phyloP scores from a whole-genome alignment of 1,140 invertebrate genomes.

The Drosophila takahashii region DNA sequence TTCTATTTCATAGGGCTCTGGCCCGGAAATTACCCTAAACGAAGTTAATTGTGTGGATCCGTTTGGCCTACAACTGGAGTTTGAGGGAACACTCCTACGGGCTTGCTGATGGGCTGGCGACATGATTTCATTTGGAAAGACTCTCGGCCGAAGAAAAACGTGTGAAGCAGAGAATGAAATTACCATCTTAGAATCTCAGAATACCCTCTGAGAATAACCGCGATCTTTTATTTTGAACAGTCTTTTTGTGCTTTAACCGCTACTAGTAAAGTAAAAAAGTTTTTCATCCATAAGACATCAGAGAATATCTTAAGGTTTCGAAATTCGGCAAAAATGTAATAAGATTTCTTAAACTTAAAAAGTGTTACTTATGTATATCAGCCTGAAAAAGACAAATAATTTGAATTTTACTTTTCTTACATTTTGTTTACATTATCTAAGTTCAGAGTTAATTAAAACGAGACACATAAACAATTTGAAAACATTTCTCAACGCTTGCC shows the following conservation, averaged over 20 bases:
- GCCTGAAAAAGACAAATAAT: too few species aligned
- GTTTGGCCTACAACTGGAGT: constrained; percentile 36
- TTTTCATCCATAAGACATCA: not conserved
- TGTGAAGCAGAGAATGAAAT: constrained; percentile 8
- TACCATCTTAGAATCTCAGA: not conserved
- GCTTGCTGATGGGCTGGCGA: constrained; percentile 19
- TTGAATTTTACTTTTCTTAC: too few species aligned
- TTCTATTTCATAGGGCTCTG: constrained; percentile 19
- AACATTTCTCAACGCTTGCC: constrained; percentile 35
- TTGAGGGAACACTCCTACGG: constrained; percentile 18
- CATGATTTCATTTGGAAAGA: constrained; percentile 37
- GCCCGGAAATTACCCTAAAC: constrained; percentile 44
- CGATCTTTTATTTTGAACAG: not conserved
- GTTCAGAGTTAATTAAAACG: not conserved
- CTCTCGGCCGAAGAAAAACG: not conserved
- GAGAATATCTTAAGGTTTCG: too few species aligned
- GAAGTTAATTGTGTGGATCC: constrained; percentile 49
- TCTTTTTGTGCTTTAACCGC: not conserved
- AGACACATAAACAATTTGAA: not conserved
- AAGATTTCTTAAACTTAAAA: too few species aligned
- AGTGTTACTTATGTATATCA: too few species aligned
- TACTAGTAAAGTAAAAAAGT: too few species aligned
- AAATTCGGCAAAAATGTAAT: too few species aligned
- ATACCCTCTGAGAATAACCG: not conserved
- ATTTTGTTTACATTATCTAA: too few species aligned